Evolutionary conservation across 2,888 invertebrate genomes (phyloP), one percentile per base, ranked within the genome.

Genomic region (Eupithecia centaureata): DNA sequence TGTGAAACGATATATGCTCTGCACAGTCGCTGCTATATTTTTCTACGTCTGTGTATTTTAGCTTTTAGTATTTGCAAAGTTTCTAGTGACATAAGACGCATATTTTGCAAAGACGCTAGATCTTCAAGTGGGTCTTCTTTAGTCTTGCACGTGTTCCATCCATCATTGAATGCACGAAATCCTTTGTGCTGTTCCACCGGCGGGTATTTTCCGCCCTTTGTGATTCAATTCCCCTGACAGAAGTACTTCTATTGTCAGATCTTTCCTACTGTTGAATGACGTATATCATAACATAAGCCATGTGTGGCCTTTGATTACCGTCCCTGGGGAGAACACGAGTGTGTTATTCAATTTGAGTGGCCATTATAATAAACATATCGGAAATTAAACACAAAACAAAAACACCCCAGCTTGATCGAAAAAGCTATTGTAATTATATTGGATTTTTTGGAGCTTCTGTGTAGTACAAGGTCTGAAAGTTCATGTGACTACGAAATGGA

Each of bases 181-280:
- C 72, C 64, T 77, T 79, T 80, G 79, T 81, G 73, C 68, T 67
- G 72, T 64, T 69, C 63, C 67, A 71, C 74, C 75, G 74, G 75
- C 65, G 74, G 64, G 71, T 75, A 77, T 82, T 81, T 82, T 81
- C 56, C 56, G 77, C 77, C 77, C 82, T 86, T 88, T 89, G 86
- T 87, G 69, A 80, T 84, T 81, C 82, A 85, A 86, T 87, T 84
- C 80, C 77, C 70, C 63, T 72, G 79, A 76, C 77, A 80, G 74
- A 73, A 74, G 69, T 75, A 74, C 73, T 73, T 67, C 75, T 75
- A 78, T 83, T 83, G 82, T 82, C 73, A 65, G 64, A 67, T 73
- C 74, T 76, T 68, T 54, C n/a, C n/a, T 54, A 28, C 32, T 30
- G n/a, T 30, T 18, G 10, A 33, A 22, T 32, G 32, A 22, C 32